Evolutionary conservation across 2,888 invertebrate species (phyloP).

Genomic region (Bembecia ichneumoniformis): DNA sequence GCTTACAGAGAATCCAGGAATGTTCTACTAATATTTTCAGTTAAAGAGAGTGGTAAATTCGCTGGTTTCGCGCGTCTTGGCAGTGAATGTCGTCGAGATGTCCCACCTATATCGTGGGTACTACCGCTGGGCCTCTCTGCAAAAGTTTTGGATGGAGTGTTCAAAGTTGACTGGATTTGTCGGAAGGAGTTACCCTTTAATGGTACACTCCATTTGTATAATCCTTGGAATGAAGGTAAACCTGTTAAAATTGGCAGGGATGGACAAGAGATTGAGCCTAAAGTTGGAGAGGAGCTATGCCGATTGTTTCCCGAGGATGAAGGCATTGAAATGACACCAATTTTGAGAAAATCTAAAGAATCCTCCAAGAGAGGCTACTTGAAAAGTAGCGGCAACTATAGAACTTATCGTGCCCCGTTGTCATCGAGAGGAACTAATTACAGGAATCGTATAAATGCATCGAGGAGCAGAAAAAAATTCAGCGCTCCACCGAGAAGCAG

Average conservation of each 20-base stretch:
- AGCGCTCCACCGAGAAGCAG: conserved; percentile 77
- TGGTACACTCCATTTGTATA: conserved; percentile 92
- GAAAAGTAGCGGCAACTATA: conserved; percentile 66
- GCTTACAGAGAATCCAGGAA: conserved; percentile 94
- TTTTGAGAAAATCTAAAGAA: conserved; percentile 88
- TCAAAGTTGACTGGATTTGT: conserved; percentile 97
- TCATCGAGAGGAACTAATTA: conserved; percentile 55
- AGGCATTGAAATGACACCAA: conserved; percentile 89
- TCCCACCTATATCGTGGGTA: conserved; percentile 92
- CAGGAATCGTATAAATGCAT: conserved; percentile 64
- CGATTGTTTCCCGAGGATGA: conserved; percentile 95
- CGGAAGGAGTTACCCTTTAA: conserved; percentile 94
- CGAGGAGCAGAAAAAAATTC: conserved; percentile 73
- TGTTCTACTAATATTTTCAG: conserved; percentile 95
- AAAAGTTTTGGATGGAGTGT: conserved; percentile 94
- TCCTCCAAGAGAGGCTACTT: conserved; percentile 77
- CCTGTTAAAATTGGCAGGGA: conserved; percentile 99
- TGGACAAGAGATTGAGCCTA: conserved; percentile 97
- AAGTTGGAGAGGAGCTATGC: conserved; percentile 94
- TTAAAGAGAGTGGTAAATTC: conserved; percentile 97
- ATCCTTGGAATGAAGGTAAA: conserved; percentile 98
- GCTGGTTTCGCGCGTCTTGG: conserved; percentile 94
- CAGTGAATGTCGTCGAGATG: conserved; percentile 91
- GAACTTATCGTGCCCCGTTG: conserved; percentile 61
- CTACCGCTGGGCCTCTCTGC: conserved; percentile 94